These are phyloP conservation scores for Lytechinus variegatus DNA, from an alignment of 35 echinoderm and acorn worm species.

Conservation along the genomic window DNA sequence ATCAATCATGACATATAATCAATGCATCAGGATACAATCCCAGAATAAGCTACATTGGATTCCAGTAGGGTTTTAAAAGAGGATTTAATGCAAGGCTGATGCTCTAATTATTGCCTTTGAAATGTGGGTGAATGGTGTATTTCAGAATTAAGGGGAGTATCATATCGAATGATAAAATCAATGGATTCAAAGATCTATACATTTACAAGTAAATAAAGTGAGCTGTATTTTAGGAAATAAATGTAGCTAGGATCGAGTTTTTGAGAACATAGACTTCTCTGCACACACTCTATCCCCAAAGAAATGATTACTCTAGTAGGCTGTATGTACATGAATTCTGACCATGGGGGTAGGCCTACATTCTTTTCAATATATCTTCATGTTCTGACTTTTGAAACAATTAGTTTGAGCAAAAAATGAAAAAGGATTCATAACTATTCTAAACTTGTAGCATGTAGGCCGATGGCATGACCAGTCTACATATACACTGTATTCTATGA, in stretches of 20 bases:
- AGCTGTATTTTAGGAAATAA: neutral
- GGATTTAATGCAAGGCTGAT: neutral
- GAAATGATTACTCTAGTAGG: too few species aligned
- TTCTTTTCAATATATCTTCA: too few species aligned
- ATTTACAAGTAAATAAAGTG: neutral
- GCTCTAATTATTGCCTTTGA: neutral
- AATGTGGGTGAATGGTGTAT: neutral
- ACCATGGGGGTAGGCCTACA: too few species aligned
- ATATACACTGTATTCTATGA: too few species aligned
- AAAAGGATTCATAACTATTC: too few species aligned
- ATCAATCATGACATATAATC: slow-evolving; percentile 12
- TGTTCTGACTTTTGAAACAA: too few species aligned
- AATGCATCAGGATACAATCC: neutral
- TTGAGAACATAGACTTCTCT: too few species aligned
- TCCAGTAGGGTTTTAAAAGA: neutral
- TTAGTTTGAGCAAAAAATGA: too few species aligned
- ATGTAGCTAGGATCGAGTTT: too few species aligned
- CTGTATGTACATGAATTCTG: too few species aligned
- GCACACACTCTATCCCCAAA: too few species aligned
- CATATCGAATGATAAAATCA: neutral
- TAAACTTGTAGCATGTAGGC: too few species aligned
- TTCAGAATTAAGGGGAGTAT: neutral
- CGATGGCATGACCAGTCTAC: neutral
- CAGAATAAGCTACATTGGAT: neutral
- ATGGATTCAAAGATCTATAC: neutral